Percentiles rank a stretch among this genome's conserved stretches.
Evolutionary conservation across 1,140 invertebrate species (phyloP).

Genomic region (Reticulitermes speratus): DNA sequence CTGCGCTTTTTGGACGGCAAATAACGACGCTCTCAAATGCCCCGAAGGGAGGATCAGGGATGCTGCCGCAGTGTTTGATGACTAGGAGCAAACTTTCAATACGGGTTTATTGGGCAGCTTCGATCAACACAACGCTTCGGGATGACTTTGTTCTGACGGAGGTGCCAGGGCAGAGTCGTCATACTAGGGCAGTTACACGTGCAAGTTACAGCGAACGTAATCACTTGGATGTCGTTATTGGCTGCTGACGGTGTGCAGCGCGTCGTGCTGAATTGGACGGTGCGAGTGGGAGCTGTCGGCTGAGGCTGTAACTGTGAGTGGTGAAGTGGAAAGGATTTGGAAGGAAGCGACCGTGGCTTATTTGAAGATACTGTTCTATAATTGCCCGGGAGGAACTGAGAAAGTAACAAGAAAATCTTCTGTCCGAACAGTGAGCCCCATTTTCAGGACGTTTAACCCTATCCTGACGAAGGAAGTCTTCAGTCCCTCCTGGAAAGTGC

Average conservation of each 20-base stretch:
- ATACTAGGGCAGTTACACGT: neutral
- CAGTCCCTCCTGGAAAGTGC: too few species aligned
- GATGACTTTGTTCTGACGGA: neutral
- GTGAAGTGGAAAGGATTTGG: too few species aligned
- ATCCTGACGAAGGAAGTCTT: too few species aligned
- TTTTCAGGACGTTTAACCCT: too few species aligned
- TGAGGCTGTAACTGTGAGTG: too few species aligned
- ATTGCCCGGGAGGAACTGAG: too few species aligned
- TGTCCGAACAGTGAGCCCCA: too few species aligned
- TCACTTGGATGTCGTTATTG: neutral
- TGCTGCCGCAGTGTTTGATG: neutral
- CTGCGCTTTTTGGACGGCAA: neutral
- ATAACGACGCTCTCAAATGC: neutral
- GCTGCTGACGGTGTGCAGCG: neutral
- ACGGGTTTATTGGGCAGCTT: slow-evolving; percentile 14
- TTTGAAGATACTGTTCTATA: too few species aligned
- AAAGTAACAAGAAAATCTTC: too few species aligned
- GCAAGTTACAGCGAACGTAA: neutral
- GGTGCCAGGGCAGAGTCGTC: neutral
- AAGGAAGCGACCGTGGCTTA: too few species aligned
- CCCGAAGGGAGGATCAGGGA: neutral
- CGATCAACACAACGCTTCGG: neutral
- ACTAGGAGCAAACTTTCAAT: neutral
- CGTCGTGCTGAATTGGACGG: too few species aligned
- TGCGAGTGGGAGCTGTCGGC: too few species aligned